Conservation (phyloP, 2,797 vertebrate genomes). For the Platalea minor region DNA sequence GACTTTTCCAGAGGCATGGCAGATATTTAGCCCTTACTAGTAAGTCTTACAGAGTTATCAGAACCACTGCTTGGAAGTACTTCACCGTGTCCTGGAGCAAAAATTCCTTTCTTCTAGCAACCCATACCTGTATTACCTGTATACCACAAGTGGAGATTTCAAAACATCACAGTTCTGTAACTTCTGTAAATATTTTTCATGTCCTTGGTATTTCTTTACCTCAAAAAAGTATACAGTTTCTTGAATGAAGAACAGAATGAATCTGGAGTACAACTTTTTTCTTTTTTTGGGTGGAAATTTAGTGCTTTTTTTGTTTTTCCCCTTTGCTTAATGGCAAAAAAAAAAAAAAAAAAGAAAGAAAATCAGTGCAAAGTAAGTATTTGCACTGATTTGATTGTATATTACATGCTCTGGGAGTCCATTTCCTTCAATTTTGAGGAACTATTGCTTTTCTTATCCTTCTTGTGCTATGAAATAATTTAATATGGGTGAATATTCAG, state of each 20-base stretch:
- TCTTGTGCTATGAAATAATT: background rate
- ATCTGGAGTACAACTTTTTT: background rate
- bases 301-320: background rate
- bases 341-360: background rate
- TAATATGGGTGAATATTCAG: background rate
- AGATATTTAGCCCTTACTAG: background rate
- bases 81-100: background rate
- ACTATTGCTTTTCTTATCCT: background rate
- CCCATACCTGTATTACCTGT: background rate
- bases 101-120: background rate
- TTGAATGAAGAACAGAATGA: background rate
- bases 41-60: background rate
- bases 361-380: background rate
- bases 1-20: background rate
- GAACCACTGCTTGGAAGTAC: background rate
- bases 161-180: background rate
- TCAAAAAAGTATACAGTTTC: background rate
- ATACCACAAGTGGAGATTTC: background rate
- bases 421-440: background rate
- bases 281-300: background rate
- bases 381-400: background rate
- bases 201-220: background rate
- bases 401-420: background rate
- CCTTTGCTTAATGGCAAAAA: background rate
- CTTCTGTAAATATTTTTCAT: background rate